phyloP scores from a whole-genome alignment of 2,797 vertebrate genomes.

The Takifugu rubripes region DNA sequence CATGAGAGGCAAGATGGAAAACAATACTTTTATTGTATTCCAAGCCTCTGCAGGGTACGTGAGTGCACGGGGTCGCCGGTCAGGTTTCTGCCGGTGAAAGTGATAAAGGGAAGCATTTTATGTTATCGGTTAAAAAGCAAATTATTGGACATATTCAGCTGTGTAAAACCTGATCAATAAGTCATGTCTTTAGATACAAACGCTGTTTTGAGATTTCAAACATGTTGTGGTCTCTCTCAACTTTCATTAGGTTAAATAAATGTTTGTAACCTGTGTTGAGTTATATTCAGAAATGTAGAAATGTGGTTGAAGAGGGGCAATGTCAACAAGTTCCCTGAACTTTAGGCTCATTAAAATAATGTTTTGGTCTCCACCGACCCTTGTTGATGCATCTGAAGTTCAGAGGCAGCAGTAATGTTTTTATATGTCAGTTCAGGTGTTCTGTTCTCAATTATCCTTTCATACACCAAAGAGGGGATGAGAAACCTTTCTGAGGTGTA shows the following conservation, averaged over 20 bases:
- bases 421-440: neutral
- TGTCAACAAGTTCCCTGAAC: too few relatives aligned
- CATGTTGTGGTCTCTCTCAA: too few relatives aligned
- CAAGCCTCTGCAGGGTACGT: constrained; percentile 31
- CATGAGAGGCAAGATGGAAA: constrained; percentile 42
- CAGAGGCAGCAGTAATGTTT: neutral
- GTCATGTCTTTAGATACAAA: constrained; percentile 46
- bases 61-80: neutral
- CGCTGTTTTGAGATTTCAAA: constrained; percentile 1
- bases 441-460: too few relatives aligned
- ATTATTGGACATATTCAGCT: constrained; percentile 1
- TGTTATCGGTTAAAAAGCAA: neutral
- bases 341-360: too few relatives aligned
- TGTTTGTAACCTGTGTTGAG: too few relatives aligned
- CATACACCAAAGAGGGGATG: too few relatives aligned
- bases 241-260: too few relatives aligned
- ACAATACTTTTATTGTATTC: constrained; percentile 56
- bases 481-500: too few relatives aligned
- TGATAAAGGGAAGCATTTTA: neutral
- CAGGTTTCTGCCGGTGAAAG: neutral
- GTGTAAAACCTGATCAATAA: constrained; percentile 21
- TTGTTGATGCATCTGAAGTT: neutral
- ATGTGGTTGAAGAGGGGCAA: too few relatives aligned
- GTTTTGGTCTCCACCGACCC: too few relatives aligned
- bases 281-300: too few relatives aligned